A percentile compares a stretch with the other conserved stretches of the same genome.
These are phyloP conservation scores for Carassius gibelio DNA, from an alignment of 2,113 vertebrate genomes.

Conservation along the genomic window DNA sequence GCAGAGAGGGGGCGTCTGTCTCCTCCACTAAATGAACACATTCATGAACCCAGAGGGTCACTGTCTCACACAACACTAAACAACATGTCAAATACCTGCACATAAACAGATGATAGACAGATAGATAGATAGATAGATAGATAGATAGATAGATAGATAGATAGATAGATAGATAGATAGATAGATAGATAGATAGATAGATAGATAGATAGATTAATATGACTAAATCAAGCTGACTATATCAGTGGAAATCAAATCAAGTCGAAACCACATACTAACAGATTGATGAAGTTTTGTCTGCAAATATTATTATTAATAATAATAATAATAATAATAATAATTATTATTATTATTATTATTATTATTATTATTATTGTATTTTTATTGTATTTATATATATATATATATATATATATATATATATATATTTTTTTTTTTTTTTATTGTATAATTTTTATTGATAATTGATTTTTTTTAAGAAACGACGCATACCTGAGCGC, in stretches of 20 bases:
- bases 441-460: too few relatives aligned
- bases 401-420: too few relatives aligned
- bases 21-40: conserved; percentile 64
- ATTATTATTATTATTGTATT: not conserved
- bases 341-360: not conserved
- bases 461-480: not conserved
- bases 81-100: conserved; percentile 62
- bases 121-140: not conserved
- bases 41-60: conserved; percentile 69
- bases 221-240: not conserved
- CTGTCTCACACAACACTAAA: conserved; percentile 73
- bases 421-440: too few relatives aligned
- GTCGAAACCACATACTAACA: not conserved
- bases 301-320: too few relatives aligned
- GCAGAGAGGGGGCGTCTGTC: conserved; percentile 57
- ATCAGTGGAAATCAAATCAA: not conserved
- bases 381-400: too few relatives aligned
- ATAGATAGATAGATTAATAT: too few relatives aligned
- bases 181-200: too few relatives aligned
- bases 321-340: too few relatives aligned
- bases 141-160: not conserved
- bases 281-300: not conserved
- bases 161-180: too few relatives aligned
- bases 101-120: conserved; percentile 40
- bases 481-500: conserved; percentile 77